Evolutionary conservation across 2,113 vertebrate species (phyloP), one percentile per base, ranked within the genome.

Genomic region (Talpa occidentalis): DNA sequence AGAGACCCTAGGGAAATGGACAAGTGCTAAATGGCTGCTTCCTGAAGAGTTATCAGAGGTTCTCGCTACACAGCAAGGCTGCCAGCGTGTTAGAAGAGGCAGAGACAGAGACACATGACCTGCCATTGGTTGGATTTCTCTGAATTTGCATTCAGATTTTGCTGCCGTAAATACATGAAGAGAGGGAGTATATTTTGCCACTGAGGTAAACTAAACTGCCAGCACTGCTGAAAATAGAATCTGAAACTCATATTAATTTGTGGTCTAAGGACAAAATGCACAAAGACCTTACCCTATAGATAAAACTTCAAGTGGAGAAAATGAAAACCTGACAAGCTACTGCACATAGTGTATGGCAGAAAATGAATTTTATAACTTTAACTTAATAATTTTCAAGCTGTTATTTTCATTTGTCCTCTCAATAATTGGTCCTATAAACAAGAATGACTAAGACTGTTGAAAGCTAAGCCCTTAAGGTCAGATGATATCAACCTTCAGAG

Each of bases 211-310:
- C 17, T 60, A 89, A 91, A 54, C 72, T n/a, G 56, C 77, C 26
- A 82, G 7, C 28, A 30, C 42, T 32, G 74, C 73, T 93, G 78
- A 73, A 94, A 94, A 87, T 17, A 72, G 24, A 83, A 91, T 56
- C 21, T 94, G 77, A 66, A 94, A 93, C 67, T 89, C 64, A 86
- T 52, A 76, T 90, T 87, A 47, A 80, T 80, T 28, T 72, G 54
- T 64, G 59, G 22, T 54, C 84, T 66, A 83, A 70, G 67, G 90
- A 74, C 47, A 82, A 94, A 94, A 92, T 59, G 82, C 40, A 60
- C 85, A 94, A 69, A 93, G 78, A 32, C 7, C 10, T 19, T 77
- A 84, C 24, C 30, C n/a, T 91, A 56, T 0, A 81, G 64, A 78
- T 66, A n/a, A 95, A 93, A 95, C 87, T 47, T 79, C 47, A 94